phyloP scores from a whole-genome alignment of 2,113 vertebrate species.

The cattle (Bos taurus) region ARS-UCD2.0 NC_037329.1:33525001-33525500 shows the following conservation, averaged over 20 bases:
- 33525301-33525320: not conserved
- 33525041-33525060: not conserved
- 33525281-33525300: not conserved
- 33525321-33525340: not conserved
- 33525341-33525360: conserved; percentile 7
- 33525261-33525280: not conserved
- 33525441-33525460: not conserved
- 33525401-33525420: not conserved
- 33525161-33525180: not conserved
- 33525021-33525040: conserved; percentile 17
- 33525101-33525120: not conserved
- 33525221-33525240: conserved; percentile 35
- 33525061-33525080: not conserved
- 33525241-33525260: conserved; percentile 32
- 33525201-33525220: not conserved
- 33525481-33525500: not conserved
- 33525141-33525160: not conserved
- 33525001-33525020: not conserved
- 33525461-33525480: not conserved
- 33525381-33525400: not conserved
- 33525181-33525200: not conserved
- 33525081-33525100: not conserved
- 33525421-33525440: not conserved
- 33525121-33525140: conserved; percentile 8
- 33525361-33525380: not conserved